Conservation (phyloP, 2,888 invertebrate genomes). For the Eupithecia exiguata region DNA sequence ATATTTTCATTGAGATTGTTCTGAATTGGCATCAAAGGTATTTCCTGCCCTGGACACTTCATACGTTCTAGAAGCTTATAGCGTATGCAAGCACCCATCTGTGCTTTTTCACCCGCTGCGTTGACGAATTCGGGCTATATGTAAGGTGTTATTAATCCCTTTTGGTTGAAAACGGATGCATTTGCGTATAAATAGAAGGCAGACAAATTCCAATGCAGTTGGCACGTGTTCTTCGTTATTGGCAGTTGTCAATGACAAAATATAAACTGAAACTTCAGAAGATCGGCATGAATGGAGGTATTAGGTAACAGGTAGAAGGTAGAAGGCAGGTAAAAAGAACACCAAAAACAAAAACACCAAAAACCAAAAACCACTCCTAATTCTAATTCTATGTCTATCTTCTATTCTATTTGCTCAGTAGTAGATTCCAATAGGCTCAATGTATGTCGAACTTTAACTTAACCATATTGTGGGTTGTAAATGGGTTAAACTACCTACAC, state of each 20-base stretch:
- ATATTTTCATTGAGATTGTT: slow-evolving; percentile 74
- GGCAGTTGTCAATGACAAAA: slow-evolving; percentile 1
- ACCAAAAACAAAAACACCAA: too few relatives aligned
- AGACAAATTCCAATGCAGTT: slow-evolving; percentile 17
- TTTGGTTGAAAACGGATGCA: slow-evolving; percentile 39
- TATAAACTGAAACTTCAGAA: neutral
- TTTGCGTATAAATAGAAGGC: slow-evolving; percentile 30
- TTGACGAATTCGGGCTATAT: slow-evolving; percentile 40
- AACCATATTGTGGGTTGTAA: neutral
- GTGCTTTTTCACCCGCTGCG: slow-evolving; percentile 55
- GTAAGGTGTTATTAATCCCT: slow-evolving; percentile 39
- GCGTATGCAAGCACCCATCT: slow-evolving; percentile 37
- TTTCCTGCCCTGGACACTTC: slow-evolving; percentile 74
- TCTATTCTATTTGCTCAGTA: too few relatives aligned
- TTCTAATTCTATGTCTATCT: too few relatives aligned
- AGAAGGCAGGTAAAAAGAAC: too few relatives aligned
- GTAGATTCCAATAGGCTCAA: neutral
- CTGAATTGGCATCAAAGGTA: slow-evolving; percentile 76
- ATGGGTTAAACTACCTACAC: neutral
- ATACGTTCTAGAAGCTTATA: slow-evolving; percentile 58
- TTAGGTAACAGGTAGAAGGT: neutral
- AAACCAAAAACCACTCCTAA: too few relatives aligned
- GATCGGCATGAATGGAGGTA: neutral
- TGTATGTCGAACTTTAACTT: neutral
- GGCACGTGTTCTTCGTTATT: neutral